Evolutionary conservation across 2,888 invertebrate species (phyloP).

Genomic region (Phortica okadai): DNA sequence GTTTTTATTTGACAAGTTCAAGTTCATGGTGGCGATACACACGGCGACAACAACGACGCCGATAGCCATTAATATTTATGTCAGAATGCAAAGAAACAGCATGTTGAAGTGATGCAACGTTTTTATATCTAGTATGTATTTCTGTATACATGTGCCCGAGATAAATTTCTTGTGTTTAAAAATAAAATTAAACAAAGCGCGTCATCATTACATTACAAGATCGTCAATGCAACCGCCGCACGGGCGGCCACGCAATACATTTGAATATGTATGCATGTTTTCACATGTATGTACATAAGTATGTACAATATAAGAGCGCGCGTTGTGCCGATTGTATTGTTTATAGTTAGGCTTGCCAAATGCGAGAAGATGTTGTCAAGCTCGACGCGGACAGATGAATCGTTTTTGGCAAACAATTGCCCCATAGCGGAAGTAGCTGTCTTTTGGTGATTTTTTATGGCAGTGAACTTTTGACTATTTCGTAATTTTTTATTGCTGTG

Average conservation of each 20-base stretch:
- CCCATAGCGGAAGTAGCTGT: constrained; percentile 28
- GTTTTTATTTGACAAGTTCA: constrained; percentile 67
- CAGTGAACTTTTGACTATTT: constrained; percentile 9
- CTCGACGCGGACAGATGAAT: neutral
- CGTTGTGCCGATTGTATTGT: constrained; percentile 6
- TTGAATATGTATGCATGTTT: constrained; percentile 12
- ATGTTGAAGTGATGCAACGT: neutral
- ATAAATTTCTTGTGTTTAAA: constrained; percentile 7
- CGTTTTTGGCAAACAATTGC: constrained; percentile 22
- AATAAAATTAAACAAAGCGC: constrained; percentile 26
- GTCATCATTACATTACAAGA: constrained; percentile 20
- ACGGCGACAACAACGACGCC: constrained; percentile 29
- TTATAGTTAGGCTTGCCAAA: constrained; percentile 10
- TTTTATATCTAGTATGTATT: neutral
- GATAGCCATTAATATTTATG: neutral
- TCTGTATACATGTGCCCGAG: neutral
- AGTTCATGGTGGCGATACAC: constrained; percentile 65
- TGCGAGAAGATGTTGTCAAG: neutral
- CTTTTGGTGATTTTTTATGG: constrained; percentile 9
- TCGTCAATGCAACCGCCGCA: neutral
- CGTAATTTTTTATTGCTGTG: constrained; percentile 41
- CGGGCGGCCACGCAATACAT: neutral
- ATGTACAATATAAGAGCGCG: neutral
- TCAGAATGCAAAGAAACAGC: neutral
- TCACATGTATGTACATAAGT: constrained; percentile 9